Evolutionary conservation across 1,140 invertebrate species (phyloP).

Genomic region (Drosophila burlai): DNA sequence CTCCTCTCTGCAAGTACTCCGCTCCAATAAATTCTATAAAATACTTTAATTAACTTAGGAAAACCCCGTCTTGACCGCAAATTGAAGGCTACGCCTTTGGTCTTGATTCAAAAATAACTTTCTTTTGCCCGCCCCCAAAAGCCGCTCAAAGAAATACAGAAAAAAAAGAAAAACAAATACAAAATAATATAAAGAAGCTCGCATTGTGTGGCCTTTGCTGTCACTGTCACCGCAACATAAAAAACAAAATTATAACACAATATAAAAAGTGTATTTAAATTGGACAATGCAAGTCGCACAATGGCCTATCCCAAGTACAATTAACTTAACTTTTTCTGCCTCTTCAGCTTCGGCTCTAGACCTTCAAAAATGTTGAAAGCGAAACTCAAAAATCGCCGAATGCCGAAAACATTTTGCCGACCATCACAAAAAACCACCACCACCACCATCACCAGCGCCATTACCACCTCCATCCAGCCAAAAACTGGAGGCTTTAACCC

Average conservation of each 20-base stretch:
- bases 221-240: conserved; percentile 53
- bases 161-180: background rate
- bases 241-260: conserved; percentile 46
- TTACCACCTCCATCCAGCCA: conserved; percentile 4
- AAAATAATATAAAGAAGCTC: conserved; percentile 41
- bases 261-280: conserved; percentile 45
- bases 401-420: conserved; percentile 54
- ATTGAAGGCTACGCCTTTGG: conserved; percentile 34
- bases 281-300: conserved; percentile 43
- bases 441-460: conserved; percentile 10
- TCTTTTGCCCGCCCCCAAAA: conserved; percentile 49
- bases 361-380: conserved; percentile 73
- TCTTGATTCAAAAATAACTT: conserved; percentile 51
- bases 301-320: conserved; percentile 48
- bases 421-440: conserved; percentile 24
- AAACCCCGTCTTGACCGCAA: conserved; percentile 5
- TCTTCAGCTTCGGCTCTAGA: conserved; percentile 35
- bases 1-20: background rate
- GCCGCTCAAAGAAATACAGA: background rate
- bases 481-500: conserved; percentile 16
- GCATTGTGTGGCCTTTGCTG: conserved; percentile 63
- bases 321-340: conserved; percentile 49
- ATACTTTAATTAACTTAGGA: background rate
- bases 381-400: conserved; percentile 44
- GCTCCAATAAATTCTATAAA: conserved; percentile 8